Evolutionary conservation across 1,140 invertebrate species (phyloP), one percentile per base, ranked within the genome.

Genomic region (Danaus plexippus): DNA sequence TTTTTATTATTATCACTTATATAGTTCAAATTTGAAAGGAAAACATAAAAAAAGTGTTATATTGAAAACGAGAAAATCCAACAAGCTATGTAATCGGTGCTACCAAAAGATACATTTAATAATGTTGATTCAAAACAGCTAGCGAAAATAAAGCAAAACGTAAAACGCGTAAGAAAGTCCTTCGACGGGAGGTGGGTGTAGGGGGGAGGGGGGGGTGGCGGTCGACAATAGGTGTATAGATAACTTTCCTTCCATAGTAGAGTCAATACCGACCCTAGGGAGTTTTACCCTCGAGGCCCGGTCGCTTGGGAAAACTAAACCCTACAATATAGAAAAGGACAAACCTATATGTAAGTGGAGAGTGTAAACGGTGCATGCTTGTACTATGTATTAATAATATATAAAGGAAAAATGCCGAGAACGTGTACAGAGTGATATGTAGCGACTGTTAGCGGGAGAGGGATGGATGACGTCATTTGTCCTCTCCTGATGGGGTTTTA

Each of bases 351-450:
- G 68, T 51, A 47, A 52, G 47, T 45, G 53, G 58, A 55, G 50
- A 56, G 75, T 63, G 60, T 49, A 65, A 83, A 64, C 66, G 70
- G 79, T 70, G 77, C 75, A 71, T 69, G 53, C 69, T 64, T 77
- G 69, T 83, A 84, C 74, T 81, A 84, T 85, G 73, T 84, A 85
- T 85, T 84, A 85, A 85, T 87, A 87, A 87, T 87, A 84, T 87
- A 85, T 85, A 87, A 77, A 85, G 81, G 81, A 85, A 84, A 87
- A 87, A 87, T 85, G 77, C 71, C 73, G 84, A 77, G 80, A 75
- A 86, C 79, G 81, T 80, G 77, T 70, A 72, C 67, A 54, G 77
- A 74, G 81, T 86, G 83, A 86, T 86, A 83, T 84, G 83, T 86
- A 73, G 78, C 73, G 73, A 86, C 78, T 80, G 83, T 85, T 86